These are phyloP conservation scores for Choristoneura rosaceana DNA, from an alignment of 2,888 invertebrate species.

Conservation along the genomic window DNA sequence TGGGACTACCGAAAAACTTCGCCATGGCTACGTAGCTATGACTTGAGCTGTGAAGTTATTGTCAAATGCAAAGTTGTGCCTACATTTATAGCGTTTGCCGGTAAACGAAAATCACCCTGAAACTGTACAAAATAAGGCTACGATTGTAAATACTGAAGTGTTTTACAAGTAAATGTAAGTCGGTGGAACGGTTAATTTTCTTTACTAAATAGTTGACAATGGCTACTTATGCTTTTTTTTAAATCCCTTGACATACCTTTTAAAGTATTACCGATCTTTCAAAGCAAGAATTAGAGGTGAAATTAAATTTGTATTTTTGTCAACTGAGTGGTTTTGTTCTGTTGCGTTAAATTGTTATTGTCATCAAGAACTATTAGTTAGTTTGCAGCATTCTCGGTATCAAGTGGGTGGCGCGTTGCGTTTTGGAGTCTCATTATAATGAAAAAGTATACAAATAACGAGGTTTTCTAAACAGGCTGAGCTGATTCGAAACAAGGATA, in stretches of 20 bases:
- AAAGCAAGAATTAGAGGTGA: conserved; percentile 22
- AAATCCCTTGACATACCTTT: conserved; percentile 43
- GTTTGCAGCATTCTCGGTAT: conserved; percentile 32
- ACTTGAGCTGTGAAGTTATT: conserved; percentile 57
- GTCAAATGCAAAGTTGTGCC: conserved; percentile 41
- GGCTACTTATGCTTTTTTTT: conserved; percentile 50
- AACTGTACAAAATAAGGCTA: not conserved
- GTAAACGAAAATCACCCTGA: not conserved
- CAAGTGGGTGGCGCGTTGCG: conserved; percentile 35
- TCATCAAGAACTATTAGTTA: conserved; percentile 31
- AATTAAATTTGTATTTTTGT: conserved; percentile 23
- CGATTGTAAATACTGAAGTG: not conserved
- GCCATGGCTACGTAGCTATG: conserved; percentile 49
- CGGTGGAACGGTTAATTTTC: conserved; percentile 38
- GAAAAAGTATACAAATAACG: not conserved
- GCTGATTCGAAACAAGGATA: not conserved
- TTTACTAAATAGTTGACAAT: conserved; percentile 49
- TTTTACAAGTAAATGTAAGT: conserved; percentile 1
- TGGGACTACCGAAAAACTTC: conserved; percentile 49
- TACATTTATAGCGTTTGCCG: not conserved
- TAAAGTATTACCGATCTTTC: conserved; percentile 34
- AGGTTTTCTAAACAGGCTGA: not conserved
- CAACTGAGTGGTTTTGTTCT: conserved; percentile 32
- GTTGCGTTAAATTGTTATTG: conserved; percentile 40
- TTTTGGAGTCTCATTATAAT: conserved; percentile 7